A percentile compares a stretch with the other conserved stretches of the same genome.
These are phyloP conservation scores for Sthenelais limicola DNA, from an alignment of 2,888 invertebrate species.

Conservation along the genomic window DNA sequence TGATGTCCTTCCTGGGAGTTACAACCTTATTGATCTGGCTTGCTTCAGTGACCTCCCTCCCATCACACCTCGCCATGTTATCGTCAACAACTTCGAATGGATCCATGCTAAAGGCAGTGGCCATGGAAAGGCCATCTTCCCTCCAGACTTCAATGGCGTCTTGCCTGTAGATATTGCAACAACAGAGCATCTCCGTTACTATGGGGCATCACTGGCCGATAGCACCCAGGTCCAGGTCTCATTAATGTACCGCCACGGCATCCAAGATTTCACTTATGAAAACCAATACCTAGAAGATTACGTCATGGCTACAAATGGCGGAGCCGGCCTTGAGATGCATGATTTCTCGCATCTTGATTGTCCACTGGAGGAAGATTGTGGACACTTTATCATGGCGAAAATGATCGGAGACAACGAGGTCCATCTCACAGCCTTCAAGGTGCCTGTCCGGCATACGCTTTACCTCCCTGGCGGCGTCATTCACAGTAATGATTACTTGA, in stretches of 20 bases:
- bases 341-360: constrained; percentile 55
- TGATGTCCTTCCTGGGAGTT: constrained; percentile 50
- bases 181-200: constrained; percentile 51
- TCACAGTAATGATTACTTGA: constrained; percentile 48
- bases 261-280: constrained; percentile 55
- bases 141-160: constrained; percentile 47
- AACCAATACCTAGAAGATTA: constrained; percentile 52
- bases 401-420: constrained; percentile 41
- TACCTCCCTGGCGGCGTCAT: constrained; percentile 45
- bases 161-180: constrained; percentile 51
- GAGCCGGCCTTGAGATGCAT: constrained; percentile 52
- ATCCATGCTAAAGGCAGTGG: constrained; percentile 41
- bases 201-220: constrained; percentile 51
- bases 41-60: constrained; percentile 50
- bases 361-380: constrained; percentile 51
- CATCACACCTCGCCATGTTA: constrained; percentile 47
- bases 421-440: constrained; percentile 47
- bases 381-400: constrained; percentile 52
- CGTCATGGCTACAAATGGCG: constrained; percentile 47
- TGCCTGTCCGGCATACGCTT: constrained; percentile 46
- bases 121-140: constrained; percentile 51
- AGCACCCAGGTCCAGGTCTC: constrained; percentile 32
- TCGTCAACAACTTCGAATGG: constrained; percentile 51
- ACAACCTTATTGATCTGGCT: constrained; percentile 48
- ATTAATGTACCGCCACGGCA: constrained; percentile 51